Evolutionary conservation across 1,140 invertebrate species (phyloP).

Genomic region (Geopemphigus sp.): DNA sequence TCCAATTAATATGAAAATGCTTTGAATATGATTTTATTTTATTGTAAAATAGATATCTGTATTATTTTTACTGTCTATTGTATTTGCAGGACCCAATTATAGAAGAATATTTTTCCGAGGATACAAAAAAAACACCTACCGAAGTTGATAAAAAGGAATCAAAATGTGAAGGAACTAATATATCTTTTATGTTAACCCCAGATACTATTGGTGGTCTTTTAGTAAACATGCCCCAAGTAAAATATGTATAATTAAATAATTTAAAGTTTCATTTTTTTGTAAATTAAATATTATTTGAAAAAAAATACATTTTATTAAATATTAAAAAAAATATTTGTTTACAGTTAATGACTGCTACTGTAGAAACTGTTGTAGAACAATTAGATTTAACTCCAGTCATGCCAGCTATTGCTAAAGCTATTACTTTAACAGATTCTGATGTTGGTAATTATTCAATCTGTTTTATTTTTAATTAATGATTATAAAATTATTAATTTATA

Average conservation of each 20-base stretch:
- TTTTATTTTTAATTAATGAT: background rate
- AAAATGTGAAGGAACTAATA: conserved; percentile 65
- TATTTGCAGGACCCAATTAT: conserved; percentile 59
- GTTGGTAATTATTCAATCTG: conserved; percentile 62
- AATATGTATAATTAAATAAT: conserved; percentile 52
- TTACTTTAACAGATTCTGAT: conserved; percentile 85
- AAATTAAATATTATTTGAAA: background rate
- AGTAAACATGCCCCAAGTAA: conserved; percentile 86
- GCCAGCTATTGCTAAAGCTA: conserved; percentile 76
- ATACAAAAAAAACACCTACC: conserved; percentile 64
- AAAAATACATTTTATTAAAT: background rate
- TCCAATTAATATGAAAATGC: too few species aligned
- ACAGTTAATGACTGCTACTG: conserved; percentile 89
- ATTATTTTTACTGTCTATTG: background rate
- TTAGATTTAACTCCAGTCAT: conserved; percentile 76
- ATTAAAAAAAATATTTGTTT: conserved; percentile 33
- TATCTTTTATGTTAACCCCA: conserved; percentile 60
- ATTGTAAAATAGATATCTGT: background rate
- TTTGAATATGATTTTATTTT: background rate
- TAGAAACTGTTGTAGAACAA: conserved; percentile 87
- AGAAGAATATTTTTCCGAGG: conserved; percentile 62
- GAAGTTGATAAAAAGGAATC: conserved; percentile 65
- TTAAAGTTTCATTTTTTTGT: background rate
- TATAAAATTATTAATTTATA: background rate
- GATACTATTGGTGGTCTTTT: conserved; percentile 67